Conservation (phyloP, 2,888 invertebrate genomes). For the Zygogramma bicolorata region DNA sequence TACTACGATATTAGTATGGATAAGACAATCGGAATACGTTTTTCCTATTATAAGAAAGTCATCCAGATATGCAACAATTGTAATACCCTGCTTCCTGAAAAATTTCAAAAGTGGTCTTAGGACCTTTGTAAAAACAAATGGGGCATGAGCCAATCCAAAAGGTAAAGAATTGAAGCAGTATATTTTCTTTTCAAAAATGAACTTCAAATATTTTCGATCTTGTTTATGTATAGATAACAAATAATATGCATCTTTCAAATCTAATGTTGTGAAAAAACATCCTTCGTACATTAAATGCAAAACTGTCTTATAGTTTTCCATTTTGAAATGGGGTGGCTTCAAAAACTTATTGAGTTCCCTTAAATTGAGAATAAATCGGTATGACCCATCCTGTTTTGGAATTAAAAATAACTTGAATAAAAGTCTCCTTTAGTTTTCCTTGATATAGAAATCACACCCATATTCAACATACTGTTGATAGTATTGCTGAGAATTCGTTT, state of each 20-base stretch:
- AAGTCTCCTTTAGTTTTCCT: no score
- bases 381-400: no score
- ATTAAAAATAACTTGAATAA: no score
- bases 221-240: background rate
- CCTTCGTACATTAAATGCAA: background rate
- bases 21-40: background rate
- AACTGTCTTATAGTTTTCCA: no score
- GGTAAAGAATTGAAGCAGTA: constrained; percentile 9
- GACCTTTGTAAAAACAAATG: constrained; percentile 46
- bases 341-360: no score
- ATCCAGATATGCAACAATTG: constrained; percentile 38
- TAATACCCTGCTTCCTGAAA: constrained; percentile 27
- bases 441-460: no score
- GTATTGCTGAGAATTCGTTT: no score
- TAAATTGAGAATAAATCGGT: no score
- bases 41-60: constrained; percentile 30
- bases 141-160: background rate
- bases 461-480: no score
- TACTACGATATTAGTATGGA: background rate
- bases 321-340: no score
- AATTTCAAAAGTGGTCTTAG: constrained; percentile 36
- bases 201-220: constrained; percentile 2
- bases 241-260: constrained; percentile 18
- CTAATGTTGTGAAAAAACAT: constrained; percentile 7
- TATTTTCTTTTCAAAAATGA: background rate